Evolutionary conservation across 92 coral and sea anemone genomes (phyloP).

Genomic region (Pocillopora grandis): DNA sequence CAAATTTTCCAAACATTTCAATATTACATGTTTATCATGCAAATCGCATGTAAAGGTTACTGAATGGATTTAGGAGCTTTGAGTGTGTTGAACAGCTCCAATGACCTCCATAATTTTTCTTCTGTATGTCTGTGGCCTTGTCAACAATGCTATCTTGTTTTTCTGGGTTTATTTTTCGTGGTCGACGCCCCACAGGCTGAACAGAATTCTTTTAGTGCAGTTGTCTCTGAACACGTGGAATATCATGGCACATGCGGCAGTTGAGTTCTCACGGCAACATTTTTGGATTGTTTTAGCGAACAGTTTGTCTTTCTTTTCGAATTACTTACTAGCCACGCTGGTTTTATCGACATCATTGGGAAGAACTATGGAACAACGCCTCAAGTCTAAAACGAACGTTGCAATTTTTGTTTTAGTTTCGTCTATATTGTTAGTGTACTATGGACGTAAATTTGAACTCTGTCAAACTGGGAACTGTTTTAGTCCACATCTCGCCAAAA

Average conservation of each 20-base stretch:
- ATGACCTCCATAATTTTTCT: not conserved
- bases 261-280: conserved; percentile 5
- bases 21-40: too few species aligned
- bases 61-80: too few species aligned
- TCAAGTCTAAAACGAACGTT: conserved; percentile 3
- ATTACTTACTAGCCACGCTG: not conserved
- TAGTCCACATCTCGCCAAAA: not conserved
- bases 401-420: not conserved
- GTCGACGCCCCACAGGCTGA: not conserved
- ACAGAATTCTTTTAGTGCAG: not conserved
- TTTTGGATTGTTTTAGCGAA: conserved; percentile 9
- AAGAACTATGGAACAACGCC: not conserved
- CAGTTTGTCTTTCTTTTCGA: not conserved
- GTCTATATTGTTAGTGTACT: not conserved
- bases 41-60: too few species aligned
- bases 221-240: conserved; percentile 15
- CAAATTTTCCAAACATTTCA: too few species aligned
- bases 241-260: conserved; percentile 11
- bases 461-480: conserved; percentile 9
- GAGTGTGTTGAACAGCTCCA: not conserved
- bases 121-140: conserved; percentile 5
- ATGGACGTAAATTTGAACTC: not conserved
- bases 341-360: conserved; percentile 12
- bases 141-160: not conserved
- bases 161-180: conserved; percentile 8